phyloP scores from a whole-genome alignment of 1,140 invertebrate genomes.

The Sitobion miscanthi region DNA sequence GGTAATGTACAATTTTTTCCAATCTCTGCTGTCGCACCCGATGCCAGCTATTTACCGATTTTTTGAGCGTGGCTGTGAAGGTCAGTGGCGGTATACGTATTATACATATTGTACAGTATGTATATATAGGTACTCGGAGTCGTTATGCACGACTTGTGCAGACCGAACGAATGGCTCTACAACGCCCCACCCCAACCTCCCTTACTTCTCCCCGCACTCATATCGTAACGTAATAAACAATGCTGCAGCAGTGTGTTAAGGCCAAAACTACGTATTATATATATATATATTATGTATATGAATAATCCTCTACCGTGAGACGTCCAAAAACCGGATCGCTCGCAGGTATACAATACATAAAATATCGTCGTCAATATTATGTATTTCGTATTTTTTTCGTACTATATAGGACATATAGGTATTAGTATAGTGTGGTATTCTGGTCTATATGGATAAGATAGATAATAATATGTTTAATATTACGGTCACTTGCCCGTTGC shows the following conservation, averaged over 20 bases:
- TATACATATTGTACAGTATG: background rate
- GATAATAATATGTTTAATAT: no score
- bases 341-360: background rate
- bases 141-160: constrained; percentile 41
- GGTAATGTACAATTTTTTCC: background rate
- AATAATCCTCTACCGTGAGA: background rate
- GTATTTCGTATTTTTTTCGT: background rate
- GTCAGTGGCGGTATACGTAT: background rate
- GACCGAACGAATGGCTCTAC: background rate
- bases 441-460: no score
- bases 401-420: no score
- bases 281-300: background rate
- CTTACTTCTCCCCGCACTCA: background rate
- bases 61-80: constrained; percentile 3
- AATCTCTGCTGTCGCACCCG: background rate
- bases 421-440: no score
- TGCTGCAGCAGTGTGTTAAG: background rate
- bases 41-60: background rate
- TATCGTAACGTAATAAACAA: constrained; percentile 1
- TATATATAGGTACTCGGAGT: background rate
- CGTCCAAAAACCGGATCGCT: background rate
- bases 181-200: background rate
- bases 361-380: background rate
- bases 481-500: no score
- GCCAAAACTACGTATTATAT: background rate